Base-by-base conservation (phyloP, 2,888 invertebrate species). In the Hymenopus coronatus region DNA sequence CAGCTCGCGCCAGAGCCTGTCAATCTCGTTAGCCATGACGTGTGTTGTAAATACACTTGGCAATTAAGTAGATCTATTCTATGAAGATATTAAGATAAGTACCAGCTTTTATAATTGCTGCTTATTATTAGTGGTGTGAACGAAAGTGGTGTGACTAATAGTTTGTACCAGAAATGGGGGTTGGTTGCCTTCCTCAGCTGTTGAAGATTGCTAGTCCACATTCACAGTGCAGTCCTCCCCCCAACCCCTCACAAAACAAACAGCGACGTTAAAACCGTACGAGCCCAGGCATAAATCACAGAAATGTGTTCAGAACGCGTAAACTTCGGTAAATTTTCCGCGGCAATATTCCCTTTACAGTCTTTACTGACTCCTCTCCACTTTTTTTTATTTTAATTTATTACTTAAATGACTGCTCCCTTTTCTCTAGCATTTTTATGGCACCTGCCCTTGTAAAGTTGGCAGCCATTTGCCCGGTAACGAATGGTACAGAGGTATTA, bases 401-500 rank as follows among this genome's bases (percentile, higher is more conserved):
- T 87, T 33, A 82, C 87, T 82, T 82, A 87, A 87, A 40, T 87
- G 87, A 87, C 81, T 87, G 28, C 87, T 40, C 54, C 54, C 54
- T 70, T 70, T 70, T 87, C 33, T 87, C 82, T 82, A 33, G 54
- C 30, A 88, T 85, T 88, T 88, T 88, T 88, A 88, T 88, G 33
- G 84, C 85, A 85, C 84, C 70, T 88, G 84, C 33, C 12, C 28
- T 82, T 88, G 82, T 88, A 85, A 85, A 85, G 85, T 86, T 88
- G 54, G 83, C 82, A 88, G 83, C 84, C 83, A 83, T 82, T 83
- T 88, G 25, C 88, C 14, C 25, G 15, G 25, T 84, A 88, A 85
- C 54, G 85, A 15, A 85, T 40, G 85, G 88, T 33, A 82, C 40
- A 46, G 82, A 82, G 88, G 88, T 85, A 88, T 88, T 89, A 89